Base-by-base conservation (phyloP, 2,797 vertebrate genomes). In the Falco berigora region DNA sequence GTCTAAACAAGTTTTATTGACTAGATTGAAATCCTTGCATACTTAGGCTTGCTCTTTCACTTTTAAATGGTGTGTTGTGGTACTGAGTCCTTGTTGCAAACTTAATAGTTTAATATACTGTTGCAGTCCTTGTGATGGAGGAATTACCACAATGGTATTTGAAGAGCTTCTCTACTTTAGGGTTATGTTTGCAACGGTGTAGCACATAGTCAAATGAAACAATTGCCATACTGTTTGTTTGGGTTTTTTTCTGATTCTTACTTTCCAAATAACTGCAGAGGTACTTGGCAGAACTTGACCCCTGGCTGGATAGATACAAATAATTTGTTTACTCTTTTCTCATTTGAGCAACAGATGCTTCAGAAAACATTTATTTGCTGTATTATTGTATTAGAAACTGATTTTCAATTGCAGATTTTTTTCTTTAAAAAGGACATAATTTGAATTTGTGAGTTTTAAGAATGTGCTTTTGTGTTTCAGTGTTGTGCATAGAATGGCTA, bases 221-320 rank as follows among this genome's bases (percentile, higher is more conserved):
- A 32, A 28, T 47, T 5, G 4, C 18, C 8, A 4, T 28, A 8
- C 36, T 22, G 1, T 38, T 0, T 22, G 1, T 36, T 0, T 40
- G 38, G 38, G 6, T 42, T 42, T 25, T 90, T 61, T 69, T 34
- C n/a, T 56, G 18, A 21, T 27, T 71, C 12, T 59, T 44, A 7
- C 38, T 72, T 63, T 47, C 22, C 14, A 52, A 55, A 21, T 62
- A 61, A 49, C 32, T 73, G 28, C 18, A 32, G 44, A 52, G 23
- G 21, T 14, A 13, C 8, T 2, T 38, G 34, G 17, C 34, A 83
- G 32, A 74, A 49, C 63, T 47, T 79, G n/a, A 21, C n/a, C 22
- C 6, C 20, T 62, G 66, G 13, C 22, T 74, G 28, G 18, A 8
- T 25, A 52, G 38, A 58, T 52, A 18, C 2, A 10, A 44, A 38